Evolutionary conservation across 2,888 invertebrate species (phyloP).

Genomic region (Imbricaverruca yamaguchii): DNA sequence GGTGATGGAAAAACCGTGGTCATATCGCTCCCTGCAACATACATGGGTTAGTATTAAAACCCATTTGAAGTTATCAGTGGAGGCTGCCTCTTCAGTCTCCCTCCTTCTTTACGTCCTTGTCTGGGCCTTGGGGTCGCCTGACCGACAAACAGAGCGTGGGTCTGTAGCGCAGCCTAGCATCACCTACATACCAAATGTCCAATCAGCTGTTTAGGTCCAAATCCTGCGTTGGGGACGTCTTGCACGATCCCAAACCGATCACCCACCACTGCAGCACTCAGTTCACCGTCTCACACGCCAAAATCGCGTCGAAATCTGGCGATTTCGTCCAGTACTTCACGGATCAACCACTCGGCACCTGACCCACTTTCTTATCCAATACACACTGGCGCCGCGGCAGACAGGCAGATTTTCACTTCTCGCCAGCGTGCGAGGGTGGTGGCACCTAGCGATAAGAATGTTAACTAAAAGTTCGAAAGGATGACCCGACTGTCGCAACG

Average conservation of each 20-base stretch:
- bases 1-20: too few relatives aligned
- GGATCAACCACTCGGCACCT: neutral
- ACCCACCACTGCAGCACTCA: neutral
- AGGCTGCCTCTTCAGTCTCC: too few relatives aligned
- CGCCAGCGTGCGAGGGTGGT: neutral
- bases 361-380: slow-evolving; percentile 20
- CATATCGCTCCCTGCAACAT: too few relatives aligned
- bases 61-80: too few relatives aligned
- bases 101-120: too few relatives aligned
- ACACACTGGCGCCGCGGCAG: neutral
- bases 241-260: neutral
- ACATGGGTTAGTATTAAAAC: too few relatives aligned
- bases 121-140: too few relatives aligned
- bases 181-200: neutral
- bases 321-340: neutral
- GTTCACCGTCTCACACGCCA: neutral
- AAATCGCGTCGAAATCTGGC: neutral
- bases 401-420: slow-evolving; percentile 1
- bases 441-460: neutral
- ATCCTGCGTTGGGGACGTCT: neutral
- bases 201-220: neutral
- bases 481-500: neutral
- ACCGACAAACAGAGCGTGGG: too few relatives aligned
- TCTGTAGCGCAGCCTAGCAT: too few relatives aligned
- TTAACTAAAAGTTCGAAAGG: neutral